Evolutionary conservation across 2,797 vertebrate species (phyloP).

Genomic region (Manis javanica): DNA sequence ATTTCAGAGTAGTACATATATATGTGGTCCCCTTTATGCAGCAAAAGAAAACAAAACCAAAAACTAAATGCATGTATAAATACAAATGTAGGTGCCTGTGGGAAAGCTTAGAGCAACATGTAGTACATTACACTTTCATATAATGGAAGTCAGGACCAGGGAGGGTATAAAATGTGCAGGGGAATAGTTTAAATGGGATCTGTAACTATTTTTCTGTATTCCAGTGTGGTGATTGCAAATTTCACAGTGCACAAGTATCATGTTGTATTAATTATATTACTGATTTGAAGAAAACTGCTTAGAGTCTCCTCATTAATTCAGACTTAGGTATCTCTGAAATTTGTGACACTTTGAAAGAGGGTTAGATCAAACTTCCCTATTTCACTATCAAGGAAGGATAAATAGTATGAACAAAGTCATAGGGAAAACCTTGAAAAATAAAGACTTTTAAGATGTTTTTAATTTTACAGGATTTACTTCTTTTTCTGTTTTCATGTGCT

Average conservation of each 20-base stretch:
- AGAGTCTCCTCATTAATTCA: not conserved
- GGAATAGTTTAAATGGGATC: not conserved
- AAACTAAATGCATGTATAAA: not conserved
- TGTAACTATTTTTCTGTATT: not conserved
- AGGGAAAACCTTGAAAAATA: not conserved
- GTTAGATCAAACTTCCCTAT: not conserved
- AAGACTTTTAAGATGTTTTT: not conserved
- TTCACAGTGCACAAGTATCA: not conserved
- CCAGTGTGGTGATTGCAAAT: not conserved
- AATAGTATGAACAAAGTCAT: not conserved
- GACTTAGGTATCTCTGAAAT: not conserved
- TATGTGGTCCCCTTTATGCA: not conserved
- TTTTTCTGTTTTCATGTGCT: not conserved
- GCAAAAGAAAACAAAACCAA: not conserved
- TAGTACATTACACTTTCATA: no score
- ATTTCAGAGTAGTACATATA: not conserved
- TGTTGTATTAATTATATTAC: not conserved
- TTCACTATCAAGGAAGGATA: not conserved
- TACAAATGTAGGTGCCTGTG: rapidly evolving
- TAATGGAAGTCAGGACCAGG: not conserved
- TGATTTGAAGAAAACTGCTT: not conserved
- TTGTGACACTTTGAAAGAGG: not conserved
- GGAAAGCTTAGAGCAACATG: not conserved
- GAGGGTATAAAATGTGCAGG: not conserved
- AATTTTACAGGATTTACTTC: not conserved